Conservation (phyloP, 2,888 invertebrate genomes). For the Stictocephala bisonia region DNA sequence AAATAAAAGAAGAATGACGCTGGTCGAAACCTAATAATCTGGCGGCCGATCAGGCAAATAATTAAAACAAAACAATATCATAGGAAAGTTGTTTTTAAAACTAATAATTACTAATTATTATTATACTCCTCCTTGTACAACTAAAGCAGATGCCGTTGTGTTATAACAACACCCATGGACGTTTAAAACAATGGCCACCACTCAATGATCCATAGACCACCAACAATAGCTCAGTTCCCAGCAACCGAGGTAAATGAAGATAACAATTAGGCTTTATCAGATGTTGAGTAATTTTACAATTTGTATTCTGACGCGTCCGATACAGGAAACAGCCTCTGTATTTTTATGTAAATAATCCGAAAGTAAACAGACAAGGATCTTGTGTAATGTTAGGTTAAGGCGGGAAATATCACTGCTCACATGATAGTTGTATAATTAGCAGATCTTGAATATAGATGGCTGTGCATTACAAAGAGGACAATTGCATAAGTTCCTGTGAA, state of each 20-base stretch:
- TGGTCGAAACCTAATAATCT: too few species aligned
- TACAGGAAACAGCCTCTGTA: constrained; percentile 29
- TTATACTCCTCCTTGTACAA: too few species aligned
- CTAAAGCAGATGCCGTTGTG: too few species aligned
- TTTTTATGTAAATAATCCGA: constrained; percentile 36
- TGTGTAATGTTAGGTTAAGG: constrained; percentile 3
- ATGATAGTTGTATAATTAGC: constrained; percentile 9
- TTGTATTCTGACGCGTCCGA: constrained; percentile 29
- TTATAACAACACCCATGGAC: constrained; percentile 8
- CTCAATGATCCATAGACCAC: constrained; percentile 36
- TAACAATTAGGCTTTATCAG: constrained; percentile 39
- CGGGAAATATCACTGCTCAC: not conserved
- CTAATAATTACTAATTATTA: too few species aligned
- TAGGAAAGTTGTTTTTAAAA: too few species aligned
- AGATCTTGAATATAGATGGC: not conserved
- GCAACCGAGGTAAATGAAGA: not conserved
- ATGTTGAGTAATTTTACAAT: constrained; percentile 14
- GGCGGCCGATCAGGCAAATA: not conserved
- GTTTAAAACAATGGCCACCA: constrained; percentile 16
- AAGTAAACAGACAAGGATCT: constrained; percentile 39
- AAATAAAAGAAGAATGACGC: too few species aligned
- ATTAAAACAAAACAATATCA: too few species aligned
- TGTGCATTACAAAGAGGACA: constrained; percentile 1
- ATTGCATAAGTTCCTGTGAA: not conserved
- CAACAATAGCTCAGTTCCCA: constrained; percentile 23